Evolutionary conservation across 2,113 vertebrate species (phyloP).

Genomic region (Okapia johnstoni): DNA sequence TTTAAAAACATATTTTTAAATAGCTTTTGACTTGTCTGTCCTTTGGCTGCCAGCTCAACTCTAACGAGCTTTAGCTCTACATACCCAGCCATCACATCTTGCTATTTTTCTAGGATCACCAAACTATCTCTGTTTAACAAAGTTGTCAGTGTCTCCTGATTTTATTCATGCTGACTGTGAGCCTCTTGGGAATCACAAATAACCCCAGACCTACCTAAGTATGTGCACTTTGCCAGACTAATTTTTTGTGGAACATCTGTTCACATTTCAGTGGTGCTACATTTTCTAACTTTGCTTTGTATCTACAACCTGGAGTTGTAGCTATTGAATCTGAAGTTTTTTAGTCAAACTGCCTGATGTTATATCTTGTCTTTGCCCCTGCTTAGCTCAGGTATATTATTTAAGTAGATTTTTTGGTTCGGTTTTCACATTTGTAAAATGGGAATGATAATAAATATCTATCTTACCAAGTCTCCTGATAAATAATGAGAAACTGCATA

Average conservation of each 20-base stretch:
- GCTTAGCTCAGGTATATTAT: not conserved
- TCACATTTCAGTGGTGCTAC: constrained; percentile 7
- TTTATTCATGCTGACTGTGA: constrained; percentile 25
- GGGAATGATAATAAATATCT: not conserved
- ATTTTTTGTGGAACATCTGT: constrained; percentile 12
- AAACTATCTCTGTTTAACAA: not conserved
- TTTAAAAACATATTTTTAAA: not conserved
- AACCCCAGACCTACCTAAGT: not conserved
- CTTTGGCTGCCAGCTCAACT: not conserved
- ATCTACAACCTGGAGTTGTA: not conserved
- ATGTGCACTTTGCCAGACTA: not conserved
- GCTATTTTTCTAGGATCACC: not conserved
- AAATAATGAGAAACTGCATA: not conserved
- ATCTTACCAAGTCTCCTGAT: not conserved
- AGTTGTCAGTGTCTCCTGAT: not conserved
- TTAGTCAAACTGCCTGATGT: not conserved
- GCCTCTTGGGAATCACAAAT: not conserved
- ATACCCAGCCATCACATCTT: not conserved
- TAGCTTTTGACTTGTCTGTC: not conserved
- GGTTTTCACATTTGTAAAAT: not conserved
- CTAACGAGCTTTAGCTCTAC: not conserved
- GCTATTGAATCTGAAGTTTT: not conserved
- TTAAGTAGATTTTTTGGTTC: not conserved
- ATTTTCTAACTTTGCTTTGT: constrained; percentile 12
- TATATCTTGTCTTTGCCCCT: not conserved